Base-by-base conservation (phyloP, 2,113 vertebrate species). In the Alectura lathami region DNA sequence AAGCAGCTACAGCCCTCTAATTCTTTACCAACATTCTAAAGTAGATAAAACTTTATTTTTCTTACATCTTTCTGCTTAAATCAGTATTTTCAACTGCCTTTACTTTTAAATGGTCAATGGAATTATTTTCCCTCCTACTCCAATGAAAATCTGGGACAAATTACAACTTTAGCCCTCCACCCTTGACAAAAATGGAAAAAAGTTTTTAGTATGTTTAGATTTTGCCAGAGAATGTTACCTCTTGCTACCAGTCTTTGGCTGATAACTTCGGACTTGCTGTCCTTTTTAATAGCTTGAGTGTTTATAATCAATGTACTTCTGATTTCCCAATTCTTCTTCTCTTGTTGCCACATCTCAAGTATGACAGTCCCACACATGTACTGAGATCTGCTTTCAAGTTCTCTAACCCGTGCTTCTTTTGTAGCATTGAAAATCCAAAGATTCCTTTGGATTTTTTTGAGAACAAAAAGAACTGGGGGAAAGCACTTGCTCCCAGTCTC, bases 81-180 rank as follows among this genome's bases (percentile, higher is more conserved):
- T 47, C 54, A 66, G 40, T 73, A 14, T 42, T 89, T 89, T 89
- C 70, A 83, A 59, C 45, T 70, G 30, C 47, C 63, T 90, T 89
- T 85, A 22, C 43, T 83, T 92, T 70, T 75, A 92, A 91, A 64
- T 56, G 80, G 38, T 60, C 84, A 60, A 66, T 73, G 67, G 90
- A 74, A 94, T 80, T 60, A 32, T 70, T 90, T 94, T 79, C n/a
- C 30, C 24, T 89, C 22, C 40, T 56, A 26, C 6, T 83, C 13
- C 56, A 45, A 8, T 87, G 74, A 75, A 95, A 91, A 85, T 75
- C 48, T 87, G 74, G 57, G 78, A 51, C 34, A 94, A 87, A 87
- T 74, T 83, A 77, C 48, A 78, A 36, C 15, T 16, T 85, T 29
- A 57, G 9, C 29, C 45, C 29, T 92, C 11, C 6, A 86, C 22